These are phyloP conservation scores for Thalassarche chlororhynchos DNA, from an alignment of 2,113 vertebrate genomes.

Conservation along the genomic window DNA sequence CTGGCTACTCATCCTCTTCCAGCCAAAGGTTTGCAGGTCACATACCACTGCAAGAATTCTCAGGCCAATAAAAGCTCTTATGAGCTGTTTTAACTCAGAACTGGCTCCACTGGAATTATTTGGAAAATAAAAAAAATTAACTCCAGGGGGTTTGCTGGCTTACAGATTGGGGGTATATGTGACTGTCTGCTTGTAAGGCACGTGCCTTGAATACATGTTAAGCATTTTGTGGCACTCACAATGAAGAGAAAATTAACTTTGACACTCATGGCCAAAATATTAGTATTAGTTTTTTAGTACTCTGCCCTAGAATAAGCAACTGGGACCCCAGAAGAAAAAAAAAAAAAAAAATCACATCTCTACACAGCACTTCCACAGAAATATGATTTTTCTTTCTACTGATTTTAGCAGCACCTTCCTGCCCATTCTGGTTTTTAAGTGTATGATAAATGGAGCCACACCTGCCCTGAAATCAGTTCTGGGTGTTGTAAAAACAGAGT, in stretches of 20 bases:
- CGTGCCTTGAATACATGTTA: not conserved
- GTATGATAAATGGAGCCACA: not conserved
- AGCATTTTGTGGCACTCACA: not conserved
- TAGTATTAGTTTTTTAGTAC: not conserved
- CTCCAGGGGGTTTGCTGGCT: not conserved
- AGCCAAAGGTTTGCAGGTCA: not conserved
- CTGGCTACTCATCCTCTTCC: not conserved
- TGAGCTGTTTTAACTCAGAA: not conserved
- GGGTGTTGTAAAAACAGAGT: not conserved
- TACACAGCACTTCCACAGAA: not conserved
- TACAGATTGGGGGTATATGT: not conserved
- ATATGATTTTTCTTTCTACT: not conserved
- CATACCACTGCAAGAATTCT: not conserved
- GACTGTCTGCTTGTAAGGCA: not conserved
- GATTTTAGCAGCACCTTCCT: not conserved
- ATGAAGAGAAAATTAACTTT: not conserved
- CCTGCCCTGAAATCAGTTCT: not conserved
- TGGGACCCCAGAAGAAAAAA: not conserved
- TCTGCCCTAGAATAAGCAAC: not conserved
- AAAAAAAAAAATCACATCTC: not conserved
- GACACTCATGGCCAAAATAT: not conserved
- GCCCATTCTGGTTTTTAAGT: not conserved
- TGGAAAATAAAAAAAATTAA: not conserved
- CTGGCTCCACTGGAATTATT: not conserved
- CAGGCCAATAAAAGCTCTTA: not conserved